Evolutionary conservation across 1,140 invertebrate species (phyloP).

Genomic region (Lepidurus apus): DNA sequence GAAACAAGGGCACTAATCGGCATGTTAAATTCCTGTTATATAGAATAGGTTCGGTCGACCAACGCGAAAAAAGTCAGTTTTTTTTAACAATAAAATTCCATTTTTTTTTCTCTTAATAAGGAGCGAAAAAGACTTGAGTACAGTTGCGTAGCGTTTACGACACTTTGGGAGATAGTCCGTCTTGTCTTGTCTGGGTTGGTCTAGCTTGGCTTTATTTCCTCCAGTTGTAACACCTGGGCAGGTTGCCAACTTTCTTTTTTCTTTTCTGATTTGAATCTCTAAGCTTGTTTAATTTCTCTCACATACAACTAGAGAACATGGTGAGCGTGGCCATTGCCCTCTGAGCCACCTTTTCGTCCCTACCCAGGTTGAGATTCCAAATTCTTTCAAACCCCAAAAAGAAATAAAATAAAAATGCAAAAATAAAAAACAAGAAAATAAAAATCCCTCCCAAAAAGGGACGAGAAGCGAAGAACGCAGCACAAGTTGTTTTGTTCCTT

Average conservation of each 20-base stretch:
- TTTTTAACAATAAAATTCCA: too few species aligned
- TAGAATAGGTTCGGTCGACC: too few species aligned
- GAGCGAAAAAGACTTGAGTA: neutral
- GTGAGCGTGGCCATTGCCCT: neutral
- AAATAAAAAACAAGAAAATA: too few species aligned
- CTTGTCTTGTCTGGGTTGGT: neutral
- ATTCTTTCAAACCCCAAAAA: neutral
- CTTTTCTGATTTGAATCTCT: neutral
- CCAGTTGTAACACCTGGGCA: neutral
- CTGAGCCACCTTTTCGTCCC: neutral
- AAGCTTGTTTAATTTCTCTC: neutral
- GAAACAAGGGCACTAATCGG: too few species aligned
- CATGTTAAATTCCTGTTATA: too few species aligned
- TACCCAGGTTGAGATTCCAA: conserved; percentile 9
- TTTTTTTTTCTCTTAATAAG: neutral
- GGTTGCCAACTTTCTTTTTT: conserved; percentile 13
- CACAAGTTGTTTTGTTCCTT: too few species aligned
- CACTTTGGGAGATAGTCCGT: neutral
- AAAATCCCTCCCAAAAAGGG: too few species aligned
- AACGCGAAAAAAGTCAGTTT: too few species aligned
- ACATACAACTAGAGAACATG: too few species aligned
- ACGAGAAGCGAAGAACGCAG: too few species aligned
- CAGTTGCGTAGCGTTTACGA: neutral
- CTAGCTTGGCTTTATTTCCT: neutral
- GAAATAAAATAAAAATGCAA: too few species aligned